Evolutionary conservation across 2,113 vertebrate species (phyloP), one percentile per base, ranked within the genome.

Genomic region (Brachyistius frenatus): DNA sequence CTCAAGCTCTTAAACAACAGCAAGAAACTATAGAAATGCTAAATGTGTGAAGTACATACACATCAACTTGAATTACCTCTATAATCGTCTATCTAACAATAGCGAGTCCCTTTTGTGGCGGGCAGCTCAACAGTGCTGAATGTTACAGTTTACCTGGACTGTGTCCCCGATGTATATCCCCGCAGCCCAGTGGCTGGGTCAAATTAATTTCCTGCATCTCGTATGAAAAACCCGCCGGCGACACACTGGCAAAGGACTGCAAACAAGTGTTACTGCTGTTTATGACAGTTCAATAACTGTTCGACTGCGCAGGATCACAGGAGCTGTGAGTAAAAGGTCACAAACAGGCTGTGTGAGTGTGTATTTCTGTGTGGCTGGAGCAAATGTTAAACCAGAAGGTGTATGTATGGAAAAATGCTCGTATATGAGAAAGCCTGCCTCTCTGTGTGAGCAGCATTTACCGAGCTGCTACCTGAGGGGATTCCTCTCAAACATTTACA

Each of bases 171-270:
- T 8, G 63, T 65, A 33, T 54, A 62, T 65, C 71, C 73, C 30
- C 39, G 80, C 47, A 75, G 82, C 87, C 68, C 80, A 39, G 31
- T 32, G 70, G 44, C 62, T 15, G 83, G 89, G 84, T 88, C 86
- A 89, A 78, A 84, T 76, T 88, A 37, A 91, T 89, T 90, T 89
- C 66, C 83, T 79, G 73, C 54, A 50, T 50, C 52, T 70, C 54
- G 32, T 44, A 54, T 79, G 60, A 76, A 78, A 79, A 66, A 44
- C 77, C 85, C 61, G 52, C 53, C 58, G 86, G 88, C 78, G 50
- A 78, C 80, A 73, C 35, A 2, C 37, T 41, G 16, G 65, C 72
- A 82, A 73, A 80, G n/a, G 33, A 70, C 37, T 73, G 76, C 67
- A 81, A 88, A 91, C 77, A 84, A 78, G 66, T 76, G 83, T 72